phyloP scores from a whole-genome alignment of 2,797 vertebrate genomes.

The Scarus forsteni region DNA sequence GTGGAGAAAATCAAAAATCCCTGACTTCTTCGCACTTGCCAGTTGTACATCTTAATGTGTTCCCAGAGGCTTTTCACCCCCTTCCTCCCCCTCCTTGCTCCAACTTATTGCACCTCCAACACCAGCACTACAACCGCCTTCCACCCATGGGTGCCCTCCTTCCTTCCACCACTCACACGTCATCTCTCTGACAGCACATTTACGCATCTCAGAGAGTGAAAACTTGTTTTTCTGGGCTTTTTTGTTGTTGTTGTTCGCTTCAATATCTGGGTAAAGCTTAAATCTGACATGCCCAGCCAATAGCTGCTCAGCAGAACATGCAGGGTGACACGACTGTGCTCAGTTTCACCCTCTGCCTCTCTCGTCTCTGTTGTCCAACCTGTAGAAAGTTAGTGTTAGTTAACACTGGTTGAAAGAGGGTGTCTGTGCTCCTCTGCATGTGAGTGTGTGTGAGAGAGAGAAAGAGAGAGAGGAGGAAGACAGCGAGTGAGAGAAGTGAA shows the following conservation, averaged over 20 bases:
- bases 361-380: conserved; percentile 73
- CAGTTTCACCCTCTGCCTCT: conserved; percentile 11
- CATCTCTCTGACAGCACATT: conserved; percentile 30
- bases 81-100: conserved; percentile 13
- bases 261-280: neutral
- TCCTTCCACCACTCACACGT: conserved; percentile 7
- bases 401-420: conserved; percentile 67
- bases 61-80: conserved; percentile 78
- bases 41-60: conserved; percentile 86
- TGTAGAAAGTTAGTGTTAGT: conserved; percentile 88
- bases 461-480: conserved; percentile 31
- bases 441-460: conserved; percentile 2
- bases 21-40: conserved; percentile 75
- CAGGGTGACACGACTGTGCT: neutral
- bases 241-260: neutral
- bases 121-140: conserved; percentile 37
- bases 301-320: neutral
- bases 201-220: conserved; percentile 21
- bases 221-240: neutral
- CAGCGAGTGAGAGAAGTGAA: conserved; percentile 62
- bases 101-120: conserved; percentile 36
- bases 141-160: conserved; percentile 50
- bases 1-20: conserved; percentile 48
- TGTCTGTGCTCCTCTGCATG: conserved; percentile 36
- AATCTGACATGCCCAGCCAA: fast-evolving